These are phyloP conservation scores for Nomada lathburiana DNA, from an alignment of 2,888 invertebrate genomes.

Conservation along the genomic window DNA sequence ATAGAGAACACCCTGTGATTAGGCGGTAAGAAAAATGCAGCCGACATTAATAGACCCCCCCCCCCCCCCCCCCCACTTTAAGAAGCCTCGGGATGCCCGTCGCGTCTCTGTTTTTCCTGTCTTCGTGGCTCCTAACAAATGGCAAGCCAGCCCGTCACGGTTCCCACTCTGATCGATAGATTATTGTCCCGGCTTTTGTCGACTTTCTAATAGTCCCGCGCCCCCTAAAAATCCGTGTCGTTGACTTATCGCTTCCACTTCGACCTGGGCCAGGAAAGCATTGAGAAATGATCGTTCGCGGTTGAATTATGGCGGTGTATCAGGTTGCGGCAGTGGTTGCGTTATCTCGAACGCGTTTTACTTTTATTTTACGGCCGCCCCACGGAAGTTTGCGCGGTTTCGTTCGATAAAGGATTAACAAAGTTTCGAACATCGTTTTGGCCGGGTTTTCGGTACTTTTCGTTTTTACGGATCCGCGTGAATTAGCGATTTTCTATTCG, in stretches of 20 bases:
- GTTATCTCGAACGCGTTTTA: slow-evolving; percentile 15
- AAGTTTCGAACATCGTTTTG: too few species aligned
- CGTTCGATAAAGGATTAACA: background rate
- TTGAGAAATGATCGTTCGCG: slow-evolving; percentile 42
- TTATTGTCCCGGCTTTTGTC: slow-evolving; percentile 49
- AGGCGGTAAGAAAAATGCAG: slow-evolving; percentile 74
- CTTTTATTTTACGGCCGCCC: slow-evolving; percentile 13
- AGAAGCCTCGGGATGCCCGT: slow-evolving; percentile 62
- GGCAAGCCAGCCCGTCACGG: slow-evolving; percentile 51
- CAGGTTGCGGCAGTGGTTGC: slow-evolving; percentile 20
- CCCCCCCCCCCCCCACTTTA: slow-evolving; percentile 64
- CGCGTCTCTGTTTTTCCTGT: slow-evolving; percentile 65
- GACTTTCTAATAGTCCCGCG: slow-evolving; percentile 12
- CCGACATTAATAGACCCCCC: slow-evolving; percentile 77
- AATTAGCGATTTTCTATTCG: too few species aligned
- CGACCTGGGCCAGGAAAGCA: slow-evolving; percentile 29
- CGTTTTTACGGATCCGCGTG: too few species aligned
- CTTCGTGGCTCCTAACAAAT: slow-evolving; percentile 64
- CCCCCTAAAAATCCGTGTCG: slow-evolving; percentile 37
- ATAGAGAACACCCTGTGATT: slow-evolving; percentile 71
- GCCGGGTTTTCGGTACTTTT: too few species aligned
- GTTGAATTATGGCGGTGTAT: slow-evolving; percentile 42
- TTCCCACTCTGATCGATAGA: slow-evolving; percentile 62
- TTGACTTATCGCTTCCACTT: slow-evolving; percentile 35
- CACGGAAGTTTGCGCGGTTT: background rate